Evolutionary conservation across 2,113 vertebrate species (phyloP), one percentile per base, ranked within the genome.

Genomic region (Upupa epops): DNA sequence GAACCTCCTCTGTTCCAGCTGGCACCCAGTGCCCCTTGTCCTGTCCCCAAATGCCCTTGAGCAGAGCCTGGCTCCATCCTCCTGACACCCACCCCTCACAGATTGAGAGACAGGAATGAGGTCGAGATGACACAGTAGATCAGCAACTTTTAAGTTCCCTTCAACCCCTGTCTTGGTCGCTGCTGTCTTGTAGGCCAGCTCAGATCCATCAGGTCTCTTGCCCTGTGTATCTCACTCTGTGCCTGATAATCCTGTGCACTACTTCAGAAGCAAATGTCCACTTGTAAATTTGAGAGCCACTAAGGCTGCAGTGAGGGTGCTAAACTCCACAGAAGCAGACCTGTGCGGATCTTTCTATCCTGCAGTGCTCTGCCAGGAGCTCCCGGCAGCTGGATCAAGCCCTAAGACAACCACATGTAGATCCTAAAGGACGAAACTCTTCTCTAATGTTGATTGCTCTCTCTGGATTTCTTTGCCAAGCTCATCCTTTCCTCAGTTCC

Each of bases 241-340:
- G 55, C 9, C 5, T 29, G 20, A n/a, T n/a, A 51, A 70, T 16
- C 52, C n/a, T 16, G 2, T 19, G 8, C 34, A 55, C 18, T 34
- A 37, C 31, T 89, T 90, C 54, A 45, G 36, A 48, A 71, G n/a
- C 36, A 60, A 24, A 13, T 34, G 7, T 14, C 24, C 51, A 6
- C 25, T 72, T 84, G 49, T 19, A 52, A 51, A 69, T 72, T 60
- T 48, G 58, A 59, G 34, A 89, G 11, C 25, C 65, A 25, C 20
- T 15, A 64, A 72, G 68, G 28, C 5, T 36, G n/a, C 0, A 0
- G 2, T 61, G 65, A 69, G 22, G 15, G 22, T 54, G 32, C 11
- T 54, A 5, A 77, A 29, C 24, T 52, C n/a, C 42, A 55, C 20
- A 72, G 51, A 13, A 82, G 42, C 76, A 45, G 25, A 60, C 76